Evolutionary conservation across 1,140 invertebrate species (phyloP), one percentile per base, ranked within the genome.

Genomic region (Drosophila rufa): DNA sequence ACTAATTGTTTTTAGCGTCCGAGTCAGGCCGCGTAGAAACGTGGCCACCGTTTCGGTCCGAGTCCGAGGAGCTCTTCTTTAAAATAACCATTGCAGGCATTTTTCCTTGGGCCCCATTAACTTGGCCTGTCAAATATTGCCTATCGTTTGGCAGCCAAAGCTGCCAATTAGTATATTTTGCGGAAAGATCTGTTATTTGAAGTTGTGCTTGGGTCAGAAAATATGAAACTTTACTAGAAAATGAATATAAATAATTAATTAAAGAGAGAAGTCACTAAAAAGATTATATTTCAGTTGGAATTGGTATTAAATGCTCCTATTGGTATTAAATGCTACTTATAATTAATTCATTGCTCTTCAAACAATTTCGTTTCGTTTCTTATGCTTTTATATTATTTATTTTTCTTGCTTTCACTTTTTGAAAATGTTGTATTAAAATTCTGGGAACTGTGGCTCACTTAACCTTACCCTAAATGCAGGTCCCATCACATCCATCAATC

Each of bases 1-100:
- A 91, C 89, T 91, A 91, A 91, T 91, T 91, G 89, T 91, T 91
- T 91, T 91, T 79, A 84, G 73, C 86, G 82, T 79, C 80, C 79
- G 74, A 75, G 84, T 79, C 80, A 89, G 66, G 66, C 47, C 67
- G 45, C 75, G 50, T 48, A 38, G 42, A 59, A 51, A 40, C 43
- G 64, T 61, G 75, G 74, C 47, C 64, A 46, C 46, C 43, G 33
- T n/a, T 25, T 36, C 12, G 45, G 38, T 22, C 27, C 46, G 36
- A 40, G 51, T 50, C 53, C 40, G 14, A 64, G 33, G 56, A 59
- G 59, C 61, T 62, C 55, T 40, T 17, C 51, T 60, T 69, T 53
- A 68, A 79, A 86, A 50, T 53, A 73, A 60, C 75, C 67, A 73
- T 68, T 55, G 65, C 64, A 48, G 75, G 46, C 51, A 55, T 74